Percentiles rank a stretch among this genome's conserved stretches.
phyloP scores from a whole-genome alignment of 2,113 vertebrate genomes.

The Cryptotis parvus region DNA sequence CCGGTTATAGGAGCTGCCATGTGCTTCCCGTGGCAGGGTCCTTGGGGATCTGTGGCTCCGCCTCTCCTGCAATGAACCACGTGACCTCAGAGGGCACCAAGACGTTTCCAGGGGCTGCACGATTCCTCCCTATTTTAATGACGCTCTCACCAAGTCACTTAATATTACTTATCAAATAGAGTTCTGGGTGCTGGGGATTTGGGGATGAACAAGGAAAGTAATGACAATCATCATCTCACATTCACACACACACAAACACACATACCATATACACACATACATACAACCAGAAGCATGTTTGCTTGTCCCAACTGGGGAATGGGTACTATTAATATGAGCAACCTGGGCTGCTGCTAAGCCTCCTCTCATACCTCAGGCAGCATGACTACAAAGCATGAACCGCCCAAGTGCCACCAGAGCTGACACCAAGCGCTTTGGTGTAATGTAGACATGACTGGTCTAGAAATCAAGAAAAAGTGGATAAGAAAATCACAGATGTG shows the following conservation, averaged over 20 bases:
- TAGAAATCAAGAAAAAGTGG: not conserved
- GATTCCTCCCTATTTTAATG: rapidly evolving
- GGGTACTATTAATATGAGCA: rapidly evolving
- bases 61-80: not conserved
- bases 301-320: not conserved
- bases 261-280: no score
- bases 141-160: not conserved
- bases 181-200: not conserved
- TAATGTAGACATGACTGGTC: not conserved
- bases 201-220: not conserved
- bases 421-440: not conserved
- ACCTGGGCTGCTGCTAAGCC: not conserved
- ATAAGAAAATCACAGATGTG: not conserved
- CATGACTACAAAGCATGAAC: not conserved
- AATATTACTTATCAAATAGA: rapidly evolving
- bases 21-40: not conserved
- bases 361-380: not conserved
- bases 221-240: not conserved
- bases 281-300: not conserved
- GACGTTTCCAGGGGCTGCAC: not conserved
- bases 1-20: rapidly evolving
- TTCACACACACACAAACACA: no score
- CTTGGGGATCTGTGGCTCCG: not conserved
- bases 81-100: rapidly evolving
- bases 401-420: not conserved